Evolutionary conservation across 2,888 invertebrate genomes (phyloP).

Genomic region (Protodeltote pygarga): DNA sequence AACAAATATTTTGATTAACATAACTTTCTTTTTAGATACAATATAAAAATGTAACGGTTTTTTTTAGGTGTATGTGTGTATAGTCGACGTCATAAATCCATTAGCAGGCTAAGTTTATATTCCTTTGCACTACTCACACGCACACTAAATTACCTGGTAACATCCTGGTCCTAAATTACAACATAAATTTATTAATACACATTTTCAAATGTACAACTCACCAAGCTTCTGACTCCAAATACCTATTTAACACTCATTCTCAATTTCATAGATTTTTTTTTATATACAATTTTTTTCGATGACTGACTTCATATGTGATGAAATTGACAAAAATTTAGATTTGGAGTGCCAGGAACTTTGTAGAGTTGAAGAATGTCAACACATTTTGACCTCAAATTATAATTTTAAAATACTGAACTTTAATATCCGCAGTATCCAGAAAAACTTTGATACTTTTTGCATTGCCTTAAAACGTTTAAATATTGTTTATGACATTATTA

Average conservation of each 20-base stretch:
- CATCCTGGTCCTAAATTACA: no score
- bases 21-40: no score
- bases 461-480: not conserved
- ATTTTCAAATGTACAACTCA: no score
- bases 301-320: not conserved
- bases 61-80: no score
- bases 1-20: no score
- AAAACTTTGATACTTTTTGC: not conserved
- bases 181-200: no score
- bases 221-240: not conserved
- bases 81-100: no score
- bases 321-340: not conserved
- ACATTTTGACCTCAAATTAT: not conserved
- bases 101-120: no score
- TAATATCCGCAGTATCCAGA: constrained; percentile 3
- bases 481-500: not conserved
- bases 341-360: not conserved
- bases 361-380: not conserved
- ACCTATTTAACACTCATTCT: not conserved
- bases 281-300: not conserved
- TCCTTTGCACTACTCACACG: no score
- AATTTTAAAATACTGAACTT: not conserved
- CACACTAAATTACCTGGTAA: no score
- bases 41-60: no score
- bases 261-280: not conserved